These are phyloP conservation scores for Trichomalopsis sarcophagae DNA, from an alignment of 1,140 invertebrate genomes.

Conservation along the genomic window DNA sequence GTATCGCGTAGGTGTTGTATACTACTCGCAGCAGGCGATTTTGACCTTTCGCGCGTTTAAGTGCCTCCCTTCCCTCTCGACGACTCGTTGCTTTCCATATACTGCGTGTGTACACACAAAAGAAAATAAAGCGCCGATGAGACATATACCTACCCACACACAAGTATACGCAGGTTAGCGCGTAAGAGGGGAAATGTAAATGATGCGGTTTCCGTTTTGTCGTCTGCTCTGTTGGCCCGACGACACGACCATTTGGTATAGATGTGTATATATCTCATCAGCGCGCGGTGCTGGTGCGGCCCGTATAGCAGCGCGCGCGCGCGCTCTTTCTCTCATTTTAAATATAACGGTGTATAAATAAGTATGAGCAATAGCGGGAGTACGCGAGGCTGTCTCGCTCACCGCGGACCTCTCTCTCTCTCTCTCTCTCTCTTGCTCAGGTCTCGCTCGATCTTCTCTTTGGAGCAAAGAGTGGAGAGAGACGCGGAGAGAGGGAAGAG, in stretches of 20 bases:
- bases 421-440: slow-evolving; percentile 3
- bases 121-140: neutral
- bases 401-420: slow-evolving; percentile 25
- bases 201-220: slow-evolving; percentile 32
- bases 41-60: neutral
- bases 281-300: neutral
- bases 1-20: neutral
- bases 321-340: slow-evolving; percentile 72
- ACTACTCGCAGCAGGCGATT: neutral
- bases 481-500: neutral
- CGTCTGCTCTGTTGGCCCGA: slow-evolving; percentile 11
- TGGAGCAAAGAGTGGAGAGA: slow-evolving; percentile 17
- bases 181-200: neutral
- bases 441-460: slow-evolving; percentile 7
- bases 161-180: neutral
- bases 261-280: slow-evolving; percentile 4
- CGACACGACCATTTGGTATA: neutral
- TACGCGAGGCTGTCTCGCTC: slow-evolving; percentile 66
- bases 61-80: neutral
- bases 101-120: neutral
- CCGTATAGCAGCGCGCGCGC: slow-evolving; percentile 51
- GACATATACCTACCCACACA: neutral
- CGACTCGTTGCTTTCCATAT: neutral
- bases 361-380: slow-evolving; percentile 75
- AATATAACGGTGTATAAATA: slow-evolving; percentile 76